These are phyloP conservation scores for Drosophila mercatorum DNA, from an alignment of 2,888 invertebrate genomes.

Conservation along the genomic window DNA sequence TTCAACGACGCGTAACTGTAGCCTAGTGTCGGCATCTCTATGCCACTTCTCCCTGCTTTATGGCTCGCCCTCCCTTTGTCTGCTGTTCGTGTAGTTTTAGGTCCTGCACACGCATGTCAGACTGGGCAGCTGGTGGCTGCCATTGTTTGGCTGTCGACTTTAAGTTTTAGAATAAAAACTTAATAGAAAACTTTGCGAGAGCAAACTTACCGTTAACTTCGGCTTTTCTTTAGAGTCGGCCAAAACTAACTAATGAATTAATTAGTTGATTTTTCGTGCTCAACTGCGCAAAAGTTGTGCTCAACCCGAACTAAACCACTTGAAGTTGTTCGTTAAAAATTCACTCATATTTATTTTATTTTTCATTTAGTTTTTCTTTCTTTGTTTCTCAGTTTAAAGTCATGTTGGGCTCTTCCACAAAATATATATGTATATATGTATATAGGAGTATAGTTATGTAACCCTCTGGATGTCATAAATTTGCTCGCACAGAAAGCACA, in stretches of 20 bases:
- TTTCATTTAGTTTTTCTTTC: slow-evolving; percentile 30
- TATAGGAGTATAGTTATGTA: slow-evolving; percentile 43
- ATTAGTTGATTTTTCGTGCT: slow-evolving; percentile 66
- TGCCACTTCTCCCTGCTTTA: not conserved
- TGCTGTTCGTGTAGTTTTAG: not conserved
- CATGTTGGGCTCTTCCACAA: slow-evolving; percentile 40
- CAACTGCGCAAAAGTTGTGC: slow-evolving; percentile 29
- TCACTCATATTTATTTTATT: slow-evolving; percentile 52
- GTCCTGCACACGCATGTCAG: slow-evolving; percentile 54
- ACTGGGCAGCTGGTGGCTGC: slow-evolving; percentile 39
- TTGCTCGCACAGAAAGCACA: slow-evolving; percentile 40
- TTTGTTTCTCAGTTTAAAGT: slow-evolving; percentile 41
- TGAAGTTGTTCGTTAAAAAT: slow-evolving; percentile 47
- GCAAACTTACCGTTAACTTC: slow-evolving; percentile 63
- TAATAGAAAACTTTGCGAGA: slow-evolving; percentile 60
- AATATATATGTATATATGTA: slow-evolving; percentile 4
- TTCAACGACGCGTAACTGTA: slow-evolving; percentile 61
- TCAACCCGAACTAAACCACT: slow-evolving; percentile 32
- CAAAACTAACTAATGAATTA: slow-evolving; percentile 67
- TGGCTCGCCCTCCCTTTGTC: not conserved
- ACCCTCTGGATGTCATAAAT: slow-evolving; percentile 60
- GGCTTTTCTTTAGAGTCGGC: slow-evolving; percentile 20
- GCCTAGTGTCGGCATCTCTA: slow-evolving; percentile 27
- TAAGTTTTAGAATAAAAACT: slow-evolving; percentile 66
- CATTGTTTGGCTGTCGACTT: slow-evolving; percentile 64